phyloP scores from a whole-genome alignment of 2,888 invertebrate species.

The Labia minor region DNA sequence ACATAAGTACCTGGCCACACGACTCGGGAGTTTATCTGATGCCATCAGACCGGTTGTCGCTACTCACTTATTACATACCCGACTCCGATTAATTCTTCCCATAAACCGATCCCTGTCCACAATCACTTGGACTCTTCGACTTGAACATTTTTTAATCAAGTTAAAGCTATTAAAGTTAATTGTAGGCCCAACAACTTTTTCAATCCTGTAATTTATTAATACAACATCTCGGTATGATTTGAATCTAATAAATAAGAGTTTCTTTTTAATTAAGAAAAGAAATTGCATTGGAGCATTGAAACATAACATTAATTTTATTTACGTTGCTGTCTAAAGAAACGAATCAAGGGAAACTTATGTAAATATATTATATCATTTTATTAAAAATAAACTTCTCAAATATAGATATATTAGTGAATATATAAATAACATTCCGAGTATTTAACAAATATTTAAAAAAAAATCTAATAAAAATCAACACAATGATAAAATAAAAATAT shows the following conservation, averaged over 20 bases:
- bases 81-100: conserved; percentile 24
- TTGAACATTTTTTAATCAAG: conserved; percentile 17
- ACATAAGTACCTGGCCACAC: conserved; percentile 5
- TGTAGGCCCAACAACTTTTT: not conserved
- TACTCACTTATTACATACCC: conserved; percentile 29
- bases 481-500: too few species aligned
- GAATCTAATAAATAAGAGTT: not conserved
- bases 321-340: too few species aligned
- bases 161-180: conserved; percentile 1
- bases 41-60: conserved; percentile 20
- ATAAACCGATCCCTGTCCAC: conserved; percentile 20
- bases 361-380: too few species aligned
- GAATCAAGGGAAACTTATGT: too few species aligned
- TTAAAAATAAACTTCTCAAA: too few species aligned
- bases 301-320: too few species aligned
- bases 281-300: not conserved
- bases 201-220: not conserved
- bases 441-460: too few species aligned
- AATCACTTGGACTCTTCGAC: conserved; percentile 18
- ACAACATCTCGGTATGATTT: not conserved
- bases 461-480: too few species aligned
- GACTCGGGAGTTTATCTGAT: conserved; percentile 8
- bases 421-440: too few species aligned
- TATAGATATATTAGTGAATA: too few species aligned
- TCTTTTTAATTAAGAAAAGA: not conserved